These are phyloP conservation scores for Trachelus troglodyta DNA, from an alignment of 2,888 invertebrate species.

Conservation along the genomic window DNA sequence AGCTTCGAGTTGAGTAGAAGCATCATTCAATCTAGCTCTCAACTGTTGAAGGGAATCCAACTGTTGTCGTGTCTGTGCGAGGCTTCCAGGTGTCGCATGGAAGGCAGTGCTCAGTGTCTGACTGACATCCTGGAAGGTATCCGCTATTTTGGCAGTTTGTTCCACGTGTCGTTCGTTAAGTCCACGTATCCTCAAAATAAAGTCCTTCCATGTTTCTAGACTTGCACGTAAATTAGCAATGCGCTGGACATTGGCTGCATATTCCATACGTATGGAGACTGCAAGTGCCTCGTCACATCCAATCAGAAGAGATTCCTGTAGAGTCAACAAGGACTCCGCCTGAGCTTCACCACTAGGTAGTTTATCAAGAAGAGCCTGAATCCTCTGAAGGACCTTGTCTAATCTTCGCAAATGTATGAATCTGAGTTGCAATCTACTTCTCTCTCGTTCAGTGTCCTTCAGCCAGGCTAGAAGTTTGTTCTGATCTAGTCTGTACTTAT, in stretches of 20 bases:
- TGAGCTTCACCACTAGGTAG: slow-evolving; percentile 78
- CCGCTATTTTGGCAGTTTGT: slow-evolving; percentile 72
- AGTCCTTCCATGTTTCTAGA: slow-evolving; percentile 84
- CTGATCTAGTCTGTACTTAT: slow-evolving; percentile 79
- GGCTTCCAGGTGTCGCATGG: slow-evolving; percentile 70
- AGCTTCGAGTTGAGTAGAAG: slow-evolving; percentile 76
- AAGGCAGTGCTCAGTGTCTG: slow-evolving; percentile 71
- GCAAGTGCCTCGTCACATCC: slow-evolving; percentile 83
- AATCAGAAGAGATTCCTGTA: slow-evolving; percentile 75
- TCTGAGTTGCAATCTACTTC: slow-evolving; percentile 80
- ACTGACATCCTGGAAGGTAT: slow-evolving; percentile 75
- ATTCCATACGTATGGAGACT: slow-evolving; percentile 84
- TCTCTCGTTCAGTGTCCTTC: slow-evolving; percentile 82
- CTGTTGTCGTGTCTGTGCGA: slow-evolving; percentile 74
- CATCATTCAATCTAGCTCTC: slow-evolving; percentile 71
- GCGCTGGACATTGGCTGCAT: slow-evolving; percentile 80
- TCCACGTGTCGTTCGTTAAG: slow-evolving; percentile 75
- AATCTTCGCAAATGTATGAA: slow-evolving; percentile 84
- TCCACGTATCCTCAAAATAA: slow-evolving; percentile 75
- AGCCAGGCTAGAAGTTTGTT: slow-evolving; percentile 81
- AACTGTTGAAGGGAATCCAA: slow-evolving; percentile 74
- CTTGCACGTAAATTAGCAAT: slow-evolving; percentile 85
- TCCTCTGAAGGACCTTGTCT: slow-evolving; percentile 76
- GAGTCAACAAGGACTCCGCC: slow-evolving; percentile 72
- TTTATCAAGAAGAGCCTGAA: slow-evolving; percentile 76